Evolutionary conservation across 2,797 vertebrate species (phyloP).

Genomic region (Pelodytes ibericus): DNA sequence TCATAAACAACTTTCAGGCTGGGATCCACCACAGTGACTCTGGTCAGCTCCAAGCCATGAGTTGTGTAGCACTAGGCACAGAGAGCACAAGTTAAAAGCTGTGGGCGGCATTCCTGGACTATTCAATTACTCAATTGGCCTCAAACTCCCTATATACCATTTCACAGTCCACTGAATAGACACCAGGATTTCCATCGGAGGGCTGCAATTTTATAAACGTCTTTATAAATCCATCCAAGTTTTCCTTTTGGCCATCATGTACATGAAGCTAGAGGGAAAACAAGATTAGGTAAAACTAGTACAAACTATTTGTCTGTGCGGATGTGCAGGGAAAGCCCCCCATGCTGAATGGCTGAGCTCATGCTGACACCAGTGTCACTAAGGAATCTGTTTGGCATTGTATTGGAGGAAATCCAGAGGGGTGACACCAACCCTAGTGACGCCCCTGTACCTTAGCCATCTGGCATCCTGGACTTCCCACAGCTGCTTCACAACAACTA

Average conservation of each 20-base stretch:
- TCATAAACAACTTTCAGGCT: slow-evolving; percentile 78
- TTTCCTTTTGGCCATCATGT: slow-evolving; percentile 71
- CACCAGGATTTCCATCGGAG: slow-evolving; percentile 64
- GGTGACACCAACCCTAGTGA: too few species aligned
- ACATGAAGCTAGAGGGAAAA: slow-evolving; percentile 76
- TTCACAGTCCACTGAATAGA: slow-evolving; percentile 81
- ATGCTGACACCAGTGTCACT: not conserved
- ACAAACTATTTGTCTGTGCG: not conserved
- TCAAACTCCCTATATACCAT: slow-evolving; percentile 64
- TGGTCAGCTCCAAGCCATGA: slow-evolving; percentile 76
- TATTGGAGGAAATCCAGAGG: not conserved
- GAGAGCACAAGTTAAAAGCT: not conserved
- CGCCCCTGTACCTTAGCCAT: slow-evolving; percentile 72
- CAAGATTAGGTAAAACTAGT: not conserved
- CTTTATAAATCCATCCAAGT: slow-evolving; percentile 77
- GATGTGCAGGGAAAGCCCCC: not conserved
- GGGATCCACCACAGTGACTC: slow-evolving; percentile 78
- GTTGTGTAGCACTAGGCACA: slow-evolving; percentile 78
- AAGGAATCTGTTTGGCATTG: not conserved
- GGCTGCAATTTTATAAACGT: slow-evolving; percentile 60
- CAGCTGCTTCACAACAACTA: slow-evolving; percentile 80
- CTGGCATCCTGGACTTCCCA: slow-evolving; percentile 79
- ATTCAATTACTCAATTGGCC: not conserved
- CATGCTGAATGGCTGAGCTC: too few species aligned
- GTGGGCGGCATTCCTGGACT: not conserved